Evolutionary conservation across 1,140 invertebrate genomes (phyloP).

Genomic region (Drosophila triauraria): DNA sequence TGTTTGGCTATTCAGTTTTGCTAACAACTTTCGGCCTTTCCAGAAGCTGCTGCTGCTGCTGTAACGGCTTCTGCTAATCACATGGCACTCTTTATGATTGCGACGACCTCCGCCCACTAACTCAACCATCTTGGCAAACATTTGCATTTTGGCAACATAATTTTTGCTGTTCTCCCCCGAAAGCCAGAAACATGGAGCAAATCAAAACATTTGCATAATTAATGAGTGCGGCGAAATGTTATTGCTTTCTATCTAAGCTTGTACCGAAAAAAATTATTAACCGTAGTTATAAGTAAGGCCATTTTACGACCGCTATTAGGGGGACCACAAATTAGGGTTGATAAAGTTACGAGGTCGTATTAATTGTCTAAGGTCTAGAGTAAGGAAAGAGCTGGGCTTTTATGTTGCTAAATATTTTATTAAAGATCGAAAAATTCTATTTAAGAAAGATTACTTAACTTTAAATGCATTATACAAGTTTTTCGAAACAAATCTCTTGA

Average conservation of each 20-base stretch:
- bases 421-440: background rate
- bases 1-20: slow-evolving; percentile 50
- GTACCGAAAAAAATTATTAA: slow-evolving; percentile 1
- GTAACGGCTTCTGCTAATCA: slow-evolving; percentile 61
- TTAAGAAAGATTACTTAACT: background rate
- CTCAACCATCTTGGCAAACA: slow-evolving; percentile 33
- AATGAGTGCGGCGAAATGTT: slow-evolving; percentile 47
- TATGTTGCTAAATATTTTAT: background rate
- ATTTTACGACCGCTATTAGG: slow-evolving; percentile 8
- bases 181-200: slow-evolving; percentile 47
- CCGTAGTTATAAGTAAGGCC: background rate
- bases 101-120: slow-evolving; percentile 14
- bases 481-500: too few species aligned
- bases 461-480: too few species aligned
- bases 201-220: slow-evolving; percentile 74
- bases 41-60: background rate
- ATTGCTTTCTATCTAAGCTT: slow-evolving; percentile 6
- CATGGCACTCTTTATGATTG: slow-evolving; percentile 56
- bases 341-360: background rate
- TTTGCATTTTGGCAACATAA: slow-evolving; percentile 75
- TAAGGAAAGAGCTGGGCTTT: background rate
- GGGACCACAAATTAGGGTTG: slow-evolving; percentile 8
- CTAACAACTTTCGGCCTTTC: slow-evolving; percentile 66
- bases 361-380: background rate
- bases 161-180: slow-evolving; percentile 44